phyloP scores from a whole-genome alignment of 2,113 vertebrate genomes.

The Drymodes brunneopygia region DNA sequence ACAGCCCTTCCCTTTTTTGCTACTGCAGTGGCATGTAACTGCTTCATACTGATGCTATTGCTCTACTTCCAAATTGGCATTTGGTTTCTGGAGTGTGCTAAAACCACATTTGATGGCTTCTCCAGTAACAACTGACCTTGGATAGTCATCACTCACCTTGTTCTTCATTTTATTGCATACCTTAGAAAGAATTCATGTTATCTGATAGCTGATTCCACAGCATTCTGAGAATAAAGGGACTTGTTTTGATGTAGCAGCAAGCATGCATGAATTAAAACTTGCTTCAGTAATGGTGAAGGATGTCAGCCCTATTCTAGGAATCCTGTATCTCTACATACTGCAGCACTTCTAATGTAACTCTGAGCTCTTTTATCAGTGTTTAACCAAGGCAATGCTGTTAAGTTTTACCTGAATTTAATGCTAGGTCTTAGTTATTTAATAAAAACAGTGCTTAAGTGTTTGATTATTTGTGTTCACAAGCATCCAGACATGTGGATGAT shows the following conservation, averaged over 20 bases:
- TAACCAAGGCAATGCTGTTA: not conserved
- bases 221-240: not conserved
- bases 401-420: not conserved
- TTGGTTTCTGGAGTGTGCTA: not conserved
- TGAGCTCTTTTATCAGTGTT: not conserved
- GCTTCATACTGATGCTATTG: not conserved
- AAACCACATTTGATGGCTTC: not conserved
- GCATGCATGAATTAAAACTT: not conserved
- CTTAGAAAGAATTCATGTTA: not conserved
- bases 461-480: not conserved
- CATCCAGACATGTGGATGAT: not conserved
- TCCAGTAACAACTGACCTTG: not conserved
- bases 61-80: not conserved
- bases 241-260: not conserved
- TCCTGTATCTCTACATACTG: not conserved
- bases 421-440: not conserved
- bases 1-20: not conserved
- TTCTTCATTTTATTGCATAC: not conserved
- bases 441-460: not conserved
- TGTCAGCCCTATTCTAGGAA: not conserved
- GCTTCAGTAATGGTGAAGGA: not conserved
- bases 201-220: not conserved
- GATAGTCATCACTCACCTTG: not conserved
- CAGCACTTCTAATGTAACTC: not conserved
- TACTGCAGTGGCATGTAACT: accelerated